A percentile compares a stretch with the other conserved stretches of the same genome.
phyloP scores from a whole-genome alignment of 2,888 invertebrate genomes.

The Cryptocephalus moraei region DNA sequence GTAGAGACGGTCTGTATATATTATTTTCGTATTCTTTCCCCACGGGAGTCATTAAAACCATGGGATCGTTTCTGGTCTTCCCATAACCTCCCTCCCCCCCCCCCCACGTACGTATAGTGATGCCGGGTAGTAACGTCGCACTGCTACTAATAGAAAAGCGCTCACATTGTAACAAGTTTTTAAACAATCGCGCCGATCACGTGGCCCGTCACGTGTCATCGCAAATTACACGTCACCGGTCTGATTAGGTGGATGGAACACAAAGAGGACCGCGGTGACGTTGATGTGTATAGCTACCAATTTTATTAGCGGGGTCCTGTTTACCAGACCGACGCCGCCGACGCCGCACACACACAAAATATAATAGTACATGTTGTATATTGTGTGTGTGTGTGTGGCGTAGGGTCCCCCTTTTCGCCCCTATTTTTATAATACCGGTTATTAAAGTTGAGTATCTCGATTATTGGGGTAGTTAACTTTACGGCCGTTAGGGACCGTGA shows the following conservation, averaged over 20 bases:
- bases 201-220: slow-evolving; percentile 32
- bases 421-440: slow-evolving; percentile 27
- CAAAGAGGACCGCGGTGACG: slow-evolving; percentile 36
- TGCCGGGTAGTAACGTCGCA: background rate
- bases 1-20: no score
- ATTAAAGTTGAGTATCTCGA: slow-evolving; percentile 29
- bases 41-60: no score
- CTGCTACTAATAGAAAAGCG: background rate
- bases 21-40: no score
- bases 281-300: slow-evolving; percentile 41
- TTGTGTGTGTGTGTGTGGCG: background rate
- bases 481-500: slow-evolving; percentile 9
- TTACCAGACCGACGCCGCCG: slow-evolving; percentile 23
- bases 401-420: slow-evolving; percentile 14
- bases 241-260: slow-evolving; percentile 35
- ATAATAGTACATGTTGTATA: background rate
- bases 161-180: slow-evolving; percentile 33
- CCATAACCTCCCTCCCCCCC: no score
- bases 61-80: no score
- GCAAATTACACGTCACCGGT: slow-evolving; percentile 35
- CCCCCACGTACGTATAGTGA: background rate
- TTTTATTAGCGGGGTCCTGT: slow-evolving; percentile 32
- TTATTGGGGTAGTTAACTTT: slow-evolving; percentile 27
- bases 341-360: slow-evolving; percentile 15
- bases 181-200: slow-evolving; percentile 34